These are phyloP conservation scores for Hyposoter didymator DNA, from an alignment of 2,888 invertebrate species.

Conservation along the genomic window DNA sequence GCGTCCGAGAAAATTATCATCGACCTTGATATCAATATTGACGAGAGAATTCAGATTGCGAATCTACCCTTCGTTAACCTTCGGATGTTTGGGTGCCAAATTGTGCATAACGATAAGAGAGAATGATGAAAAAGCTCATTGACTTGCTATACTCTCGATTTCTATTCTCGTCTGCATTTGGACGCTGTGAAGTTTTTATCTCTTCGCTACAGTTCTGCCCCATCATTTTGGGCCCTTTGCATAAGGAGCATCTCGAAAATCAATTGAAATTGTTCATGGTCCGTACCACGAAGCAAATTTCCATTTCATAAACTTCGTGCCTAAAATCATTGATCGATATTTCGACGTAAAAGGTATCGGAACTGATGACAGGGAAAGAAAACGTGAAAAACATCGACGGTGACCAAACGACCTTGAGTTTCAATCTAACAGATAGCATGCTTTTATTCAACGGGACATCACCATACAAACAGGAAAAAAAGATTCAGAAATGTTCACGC, in stretches of 20 bases:
- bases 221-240: too few relatives aligned
- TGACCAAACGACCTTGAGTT: slow-evolving; percentile 18
- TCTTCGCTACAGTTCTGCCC: not conserved
- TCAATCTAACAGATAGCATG: not conserved
- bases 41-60: not conserved
- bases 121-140: not conserved
- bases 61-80: not conserved
- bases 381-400: not conserved
- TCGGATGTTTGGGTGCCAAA: not conserved
- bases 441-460: slow-evolving; percentile 38
- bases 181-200: not conserved
- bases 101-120: not conserved
- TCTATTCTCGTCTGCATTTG: not conserved
- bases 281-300: not conserved
- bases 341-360: not conserved
- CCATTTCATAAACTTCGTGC: not conserved
- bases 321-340: not conserved
- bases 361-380: not conserved
- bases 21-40: not conserved
- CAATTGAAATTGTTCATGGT: not conserved
- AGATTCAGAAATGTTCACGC: not conserved
- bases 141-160: not conserved
- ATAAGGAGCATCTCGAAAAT: not conserved
- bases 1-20: not conserved
- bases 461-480: slow-evolving; percentile 3